phyloP scores from a whole-genome alignment of 2,797 vertebrate species.

The Pantherophis vulpinus region DNA sequence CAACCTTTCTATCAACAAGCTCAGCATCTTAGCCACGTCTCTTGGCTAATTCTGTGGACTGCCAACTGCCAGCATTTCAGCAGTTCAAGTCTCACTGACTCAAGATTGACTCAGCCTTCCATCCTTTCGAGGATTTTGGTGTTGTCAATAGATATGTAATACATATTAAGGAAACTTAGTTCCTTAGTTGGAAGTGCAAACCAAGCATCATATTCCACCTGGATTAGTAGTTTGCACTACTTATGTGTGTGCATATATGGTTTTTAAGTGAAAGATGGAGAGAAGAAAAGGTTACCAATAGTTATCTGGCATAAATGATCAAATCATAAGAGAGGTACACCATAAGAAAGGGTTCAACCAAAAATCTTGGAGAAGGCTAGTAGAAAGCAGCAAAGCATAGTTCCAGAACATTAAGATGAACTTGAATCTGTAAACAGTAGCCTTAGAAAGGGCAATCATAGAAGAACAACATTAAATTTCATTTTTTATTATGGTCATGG shows the following conservation, averaged over 20 bases:
- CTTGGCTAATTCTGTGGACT: no score
- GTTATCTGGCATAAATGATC: background rate
- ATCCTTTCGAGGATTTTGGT: background rate
- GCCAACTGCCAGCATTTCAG: no score
- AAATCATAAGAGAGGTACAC: background rate
- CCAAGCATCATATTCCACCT: background rate
- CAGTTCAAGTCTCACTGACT: no score
- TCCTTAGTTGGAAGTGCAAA: background rate
- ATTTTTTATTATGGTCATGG: background rate
- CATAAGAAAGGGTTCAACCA: background rate
- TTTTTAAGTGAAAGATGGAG: background rate
- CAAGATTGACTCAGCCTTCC: no score
- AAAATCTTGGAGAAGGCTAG: background rate
- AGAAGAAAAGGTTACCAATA: background rate
- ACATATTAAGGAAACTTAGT: background rate
- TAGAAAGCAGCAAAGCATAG: background rate
- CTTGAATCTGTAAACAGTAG: background rate
- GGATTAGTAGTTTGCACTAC: background rate
- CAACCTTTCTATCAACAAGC: no score
- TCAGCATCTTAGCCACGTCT: no score
- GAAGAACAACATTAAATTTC: background rate
- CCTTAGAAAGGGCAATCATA: background rate
- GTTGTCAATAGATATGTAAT: background rate
- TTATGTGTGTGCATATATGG: background rate
- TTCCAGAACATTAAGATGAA: background rate